Evolutionary conservation across 1,140 invertebrate species (phyloP).

Genomic region (Lepidurus arcticus): DNA sequence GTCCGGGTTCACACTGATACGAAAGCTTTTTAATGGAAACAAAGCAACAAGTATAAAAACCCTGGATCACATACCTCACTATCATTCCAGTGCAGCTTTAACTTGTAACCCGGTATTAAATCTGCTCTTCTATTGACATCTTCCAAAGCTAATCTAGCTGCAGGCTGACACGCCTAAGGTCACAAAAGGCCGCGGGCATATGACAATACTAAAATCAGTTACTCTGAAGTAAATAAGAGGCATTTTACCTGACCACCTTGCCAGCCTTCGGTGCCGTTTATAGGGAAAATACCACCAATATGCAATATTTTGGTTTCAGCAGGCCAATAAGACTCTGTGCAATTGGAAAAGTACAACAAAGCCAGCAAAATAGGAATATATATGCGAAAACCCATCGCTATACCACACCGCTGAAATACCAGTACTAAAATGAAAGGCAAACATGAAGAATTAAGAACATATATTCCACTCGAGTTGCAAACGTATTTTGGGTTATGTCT

Average conservation of each 20-base stretch:
- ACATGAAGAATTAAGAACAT: too few species aligned
- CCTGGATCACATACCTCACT: constrained; percentile 73
- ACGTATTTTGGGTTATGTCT: neutral
- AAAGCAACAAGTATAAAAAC: constrained; percentile 37
- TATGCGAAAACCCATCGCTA: neutral
- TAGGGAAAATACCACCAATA: constrained; percentile 97
- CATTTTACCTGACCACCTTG: constrained; percentile 70
- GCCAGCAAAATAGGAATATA: neutral
- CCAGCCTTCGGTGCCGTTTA: constrained; percentile 90
- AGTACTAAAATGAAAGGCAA: too few species aligned
- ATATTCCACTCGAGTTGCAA: too few species aligned
- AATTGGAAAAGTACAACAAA: neutral
- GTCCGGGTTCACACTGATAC: constrained; percentile 88
- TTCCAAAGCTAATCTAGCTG: constrained; percentile 87
- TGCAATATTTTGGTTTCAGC: constrained; percentile 64
- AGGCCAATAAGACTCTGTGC: constrained; percentile 20
- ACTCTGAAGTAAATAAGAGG: constrained; percentile 24
- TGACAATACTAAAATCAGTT: constrained; percentile 6
- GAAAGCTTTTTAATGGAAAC: constrained; percentile 30
- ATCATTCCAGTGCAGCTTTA: constrained; percentile 91
- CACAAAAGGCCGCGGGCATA: constrained; percentile 32
- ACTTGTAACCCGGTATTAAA: constrained; percentile 82
- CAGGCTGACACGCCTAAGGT: constrained; percentile 77
- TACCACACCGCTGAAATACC: too few species aligned
- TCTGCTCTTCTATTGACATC: constrained; percentile 89